These are phyloP conservation scores for Agonum fuliginosum DNA, from an alignment of 2,888 invertebrate genomes.

Conservation along the genomic window DNA sequence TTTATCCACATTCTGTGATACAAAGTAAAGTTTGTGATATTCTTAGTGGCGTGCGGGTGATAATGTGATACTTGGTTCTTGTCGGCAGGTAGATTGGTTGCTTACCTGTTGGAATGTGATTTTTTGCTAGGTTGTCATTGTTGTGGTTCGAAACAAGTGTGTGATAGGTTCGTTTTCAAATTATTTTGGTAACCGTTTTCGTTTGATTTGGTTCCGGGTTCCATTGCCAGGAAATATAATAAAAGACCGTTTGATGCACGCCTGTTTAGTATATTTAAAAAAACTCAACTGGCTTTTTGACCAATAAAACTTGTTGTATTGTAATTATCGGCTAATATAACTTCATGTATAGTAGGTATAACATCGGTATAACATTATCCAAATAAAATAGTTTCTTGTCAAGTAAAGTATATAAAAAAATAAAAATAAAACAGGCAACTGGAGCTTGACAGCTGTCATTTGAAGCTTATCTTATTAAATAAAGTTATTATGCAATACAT, in stretches of 20 bases:
- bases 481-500: too few species aligned
- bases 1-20: slow-evolving; percentile 24
- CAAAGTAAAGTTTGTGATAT: neutral
- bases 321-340: too few species aligned
- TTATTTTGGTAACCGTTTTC: neutral
- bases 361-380: too few species aligned
- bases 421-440: too few species aligned
- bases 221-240: neutral
- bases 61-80: slow-evolving; percentile 28
- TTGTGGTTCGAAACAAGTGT: slow-evolving; percentile 33
- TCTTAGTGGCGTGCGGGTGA: slow-evolving; percentile 6
- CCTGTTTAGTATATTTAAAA: too few species aligned
- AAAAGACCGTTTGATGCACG: neutral
- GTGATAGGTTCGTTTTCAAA: slow-evolving; percentile 15
- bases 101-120: slow-evolving; percentile 41
- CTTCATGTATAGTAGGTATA: too few species aligned
- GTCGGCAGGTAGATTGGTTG: slow-evolving; percentile 31
- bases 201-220: neutral
- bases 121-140: slow-evolving; percentile 40
- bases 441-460: too few species aligned
- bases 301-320: too few species aligned
- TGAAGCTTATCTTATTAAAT: too few species aligned
- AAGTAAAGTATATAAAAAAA: too few species aligned
- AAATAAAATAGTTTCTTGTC: too few species aligned
- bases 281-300: too few species aligned